Percentiles rank a stretch among this genome's conserved stretches.
phyloP scores from a whole-genome alignment of 2,113 vertebrate species.

The Entomyzon cyanotis region DNA sequence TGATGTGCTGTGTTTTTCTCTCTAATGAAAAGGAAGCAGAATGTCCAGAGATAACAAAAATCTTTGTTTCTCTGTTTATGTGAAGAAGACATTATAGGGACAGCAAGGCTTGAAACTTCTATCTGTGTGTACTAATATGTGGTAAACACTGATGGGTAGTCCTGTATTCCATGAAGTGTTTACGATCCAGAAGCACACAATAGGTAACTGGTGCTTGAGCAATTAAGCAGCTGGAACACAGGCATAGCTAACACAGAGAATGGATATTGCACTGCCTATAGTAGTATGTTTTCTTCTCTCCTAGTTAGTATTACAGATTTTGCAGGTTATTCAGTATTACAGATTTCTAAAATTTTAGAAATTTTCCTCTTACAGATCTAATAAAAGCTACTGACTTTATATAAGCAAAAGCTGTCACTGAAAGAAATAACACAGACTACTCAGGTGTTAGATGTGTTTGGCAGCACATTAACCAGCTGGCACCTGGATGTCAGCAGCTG shows the following conservation, averaged over 20 bases:
- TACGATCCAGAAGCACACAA: neutral
- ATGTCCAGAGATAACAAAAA: neutral
- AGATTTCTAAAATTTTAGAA: neutral
- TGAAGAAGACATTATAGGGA: neutral
- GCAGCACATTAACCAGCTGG: neutral
- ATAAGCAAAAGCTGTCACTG: neutral
- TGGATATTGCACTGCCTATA: neutral
- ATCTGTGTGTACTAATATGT: neutral
- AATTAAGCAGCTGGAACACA: neutral
- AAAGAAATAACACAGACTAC: neutral
- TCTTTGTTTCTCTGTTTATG: neutral
- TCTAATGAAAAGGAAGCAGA: neutral
- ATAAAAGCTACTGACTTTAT: neutral
- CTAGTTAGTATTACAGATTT: neutral
- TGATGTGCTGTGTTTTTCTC: neutral
- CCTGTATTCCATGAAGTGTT: neutral
- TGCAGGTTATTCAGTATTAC: no score
- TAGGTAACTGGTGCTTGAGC: neutral
- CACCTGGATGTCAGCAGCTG: neutral
- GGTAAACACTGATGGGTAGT: neutral
- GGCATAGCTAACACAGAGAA: neutral
- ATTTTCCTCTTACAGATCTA: neutral
- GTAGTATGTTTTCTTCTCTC: neutral
- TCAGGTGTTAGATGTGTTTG: neutral
- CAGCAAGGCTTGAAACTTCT: neutral